Base-by-base conservation (phyloP, 2,113 vertebrate species). In the Rhipidura dahli region DNA sequence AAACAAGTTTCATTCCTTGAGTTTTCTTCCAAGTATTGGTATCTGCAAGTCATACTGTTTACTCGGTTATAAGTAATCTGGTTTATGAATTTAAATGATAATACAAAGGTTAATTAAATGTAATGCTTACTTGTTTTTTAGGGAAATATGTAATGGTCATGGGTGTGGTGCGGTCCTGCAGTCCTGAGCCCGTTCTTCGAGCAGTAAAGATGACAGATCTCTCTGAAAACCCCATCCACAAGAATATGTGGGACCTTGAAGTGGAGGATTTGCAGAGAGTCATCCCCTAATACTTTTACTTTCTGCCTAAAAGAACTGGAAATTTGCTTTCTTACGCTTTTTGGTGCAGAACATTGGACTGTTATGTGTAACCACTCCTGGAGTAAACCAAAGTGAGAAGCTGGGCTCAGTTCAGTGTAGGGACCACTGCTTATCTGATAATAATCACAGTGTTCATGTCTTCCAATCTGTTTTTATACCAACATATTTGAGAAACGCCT, bases 101-200 rank as follows among this genome's bases (percentile, higher is more conserved):
- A 24, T 59, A 7, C 17, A 44, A 27, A 64, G 24, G 9, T 61
- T 77, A 80, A 77, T 70, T 61, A 23, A 9, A 22, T 54, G 5
- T 83, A 7, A 44, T 23, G 8, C 39, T 57, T 64, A 19, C 9
- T 84, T 77, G 49, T 69, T 77, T 86, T 75, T 87, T 94, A 99
- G 99, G 99, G 33, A 99, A 98, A 88, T 99, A 99, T 27, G 99
- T 99, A 65, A 99, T 99, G 99, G 98, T 99, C 90, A 99, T 99
- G 99, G 99, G 99, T 4, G 54, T 98, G 77, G 95, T 99, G 72
- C 97, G 97, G 78, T 97, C 98, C 13, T 97, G 98, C 81, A 98
- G 96, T 84, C 99, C 99, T 1, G 99, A 99, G 94, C 99, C 98
- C 2, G 65, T 98, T 77, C 96, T 99, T 56, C 99, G 98, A 72